Percentiles rank a stretch among this genome's conserved stretches.
These are phyloP conservation scores for Monochamus saltuarius DNA, from an alignment of 1,140 invertebrate genomes.

Conservation along the genomic window DNA sequence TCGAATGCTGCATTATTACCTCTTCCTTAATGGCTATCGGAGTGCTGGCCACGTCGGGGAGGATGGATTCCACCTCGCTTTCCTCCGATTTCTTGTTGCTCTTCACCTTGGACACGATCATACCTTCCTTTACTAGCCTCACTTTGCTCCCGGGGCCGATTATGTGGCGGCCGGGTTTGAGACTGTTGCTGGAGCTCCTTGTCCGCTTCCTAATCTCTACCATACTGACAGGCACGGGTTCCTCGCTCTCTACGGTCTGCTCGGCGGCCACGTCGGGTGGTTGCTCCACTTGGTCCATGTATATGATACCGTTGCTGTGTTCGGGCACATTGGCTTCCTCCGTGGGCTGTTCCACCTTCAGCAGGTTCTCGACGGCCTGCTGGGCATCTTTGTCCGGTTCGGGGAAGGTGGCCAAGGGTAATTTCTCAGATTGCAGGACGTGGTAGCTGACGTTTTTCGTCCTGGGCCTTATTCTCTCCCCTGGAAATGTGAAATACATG, in stretches of 20 bases:
- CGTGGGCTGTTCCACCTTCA: conserved; percentile 31
- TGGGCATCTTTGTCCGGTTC: conserved; percentile 39
- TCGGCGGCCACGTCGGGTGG: conserved; percentile 40
- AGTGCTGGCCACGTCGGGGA: neutral
- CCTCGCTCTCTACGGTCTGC: conserved; percentile 37
- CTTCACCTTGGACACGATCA: conserved; percentile 47
- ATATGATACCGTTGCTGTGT: conserved; percentile 36
- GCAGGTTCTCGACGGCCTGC: conserved; percentile 42
- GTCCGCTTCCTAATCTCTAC: conserved; percentile 28
- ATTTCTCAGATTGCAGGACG: conserved; percentile 51
- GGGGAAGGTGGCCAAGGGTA: conserved; percentile 49
- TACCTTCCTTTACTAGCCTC: conserved; percentile 48
- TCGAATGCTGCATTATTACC: neutral
- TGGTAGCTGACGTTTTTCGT: conserved; percentile 68
- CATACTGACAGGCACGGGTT: conserved; percentile 23
- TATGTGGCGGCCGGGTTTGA: conserved; percentile 42
- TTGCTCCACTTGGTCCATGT: conserved; percentile 29
- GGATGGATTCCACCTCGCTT: conserved; percentile 9
- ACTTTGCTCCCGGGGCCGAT: conserved; percentile 45
- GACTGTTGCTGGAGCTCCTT: conserved; percentile 33
- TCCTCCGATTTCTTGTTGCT: conserved; percentile 26
- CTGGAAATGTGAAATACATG: conserved; percentile 8
- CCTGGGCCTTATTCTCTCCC: conserved; percentile 58
- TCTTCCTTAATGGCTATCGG: neutral
- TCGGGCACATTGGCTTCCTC: conserved; percentile 14